These are phyloP conservation scores for Lordiphosa clarofinis DNA, from an alignment of 1,140 invertebrate genomes.

Conservation along the genomic window DNA sequence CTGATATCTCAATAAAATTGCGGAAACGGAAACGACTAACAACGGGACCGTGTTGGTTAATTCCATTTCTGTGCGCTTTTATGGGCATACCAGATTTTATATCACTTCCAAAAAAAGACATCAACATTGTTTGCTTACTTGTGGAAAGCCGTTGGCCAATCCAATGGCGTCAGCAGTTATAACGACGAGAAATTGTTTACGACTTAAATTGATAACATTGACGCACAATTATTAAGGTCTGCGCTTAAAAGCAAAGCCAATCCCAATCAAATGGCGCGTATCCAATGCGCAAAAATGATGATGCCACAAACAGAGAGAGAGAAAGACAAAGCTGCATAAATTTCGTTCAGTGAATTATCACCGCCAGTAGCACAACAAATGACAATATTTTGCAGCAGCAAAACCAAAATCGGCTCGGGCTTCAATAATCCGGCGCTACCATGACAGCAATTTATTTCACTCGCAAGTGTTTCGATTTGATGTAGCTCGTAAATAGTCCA, in stretches of 20 bases:
- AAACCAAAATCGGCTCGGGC: conserved; percentile 24
- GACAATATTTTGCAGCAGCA: conserved; percentile 58
- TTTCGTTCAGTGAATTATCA: conserved; percentile 58
- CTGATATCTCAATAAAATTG: conserved; percentile 26
- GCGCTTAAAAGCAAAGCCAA: conserved; percentile 61
- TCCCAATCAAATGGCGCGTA: conserved; percentile 44
- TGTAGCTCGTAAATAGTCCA: conserved; percentile 50
- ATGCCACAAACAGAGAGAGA: conserved; percentile 26
- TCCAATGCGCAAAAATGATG: conserved; percentile 53
- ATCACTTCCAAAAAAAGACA: conserved; percentile 23
- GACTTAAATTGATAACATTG: conserved; percentile 53
- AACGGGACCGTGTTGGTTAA: conserved; percentile 60
- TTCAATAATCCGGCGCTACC: conserved; percentile 41
- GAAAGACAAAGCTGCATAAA: conserved; percentile 48
- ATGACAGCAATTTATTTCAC: conserved; percentile 54
- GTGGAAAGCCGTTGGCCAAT: conserved; percentile 34
- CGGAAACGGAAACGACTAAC: conserved; percentile 62
- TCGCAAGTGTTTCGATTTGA: conserved; percentile 39
- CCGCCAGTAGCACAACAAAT: conserved; percentile 48
- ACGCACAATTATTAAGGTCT: conserved; percentile 44
- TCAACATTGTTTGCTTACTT: conserved; percentile 38
- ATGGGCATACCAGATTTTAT: conserved; percentile 44
- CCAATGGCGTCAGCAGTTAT: conserved; percentile 55
- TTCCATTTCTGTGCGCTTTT: conserved; percentile 42
- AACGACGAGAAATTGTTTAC: conserved; percentile 51